These are phyloP conservation scores for Colaptes auratus DNA, from an alignment of 2,113 vertebrate species.

Conservation along the genomic window DNA sequence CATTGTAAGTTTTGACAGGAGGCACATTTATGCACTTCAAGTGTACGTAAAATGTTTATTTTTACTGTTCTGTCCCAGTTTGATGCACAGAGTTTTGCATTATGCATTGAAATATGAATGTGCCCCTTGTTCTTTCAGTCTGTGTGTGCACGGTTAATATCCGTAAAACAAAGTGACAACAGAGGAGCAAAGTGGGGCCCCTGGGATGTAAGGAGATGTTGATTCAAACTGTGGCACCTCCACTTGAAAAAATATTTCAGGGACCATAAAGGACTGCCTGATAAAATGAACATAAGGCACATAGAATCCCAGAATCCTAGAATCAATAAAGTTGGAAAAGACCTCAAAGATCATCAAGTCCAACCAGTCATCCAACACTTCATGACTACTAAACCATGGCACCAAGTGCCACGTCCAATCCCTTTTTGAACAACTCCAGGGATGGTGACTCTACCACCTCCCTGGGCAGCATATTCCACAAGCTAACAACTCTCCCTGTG, in stretches of 20 bases:
- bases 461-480: too few species aligned
- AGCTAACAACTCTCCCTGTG: too few species aligned
- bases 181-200: neutral
- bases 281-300: neutral
- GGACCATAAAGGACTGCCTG: neutral
- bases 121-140: neutral
- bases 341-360: too few species aligned
- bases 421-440: too few species aligned
- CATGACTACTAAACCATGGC: too few species aligned
- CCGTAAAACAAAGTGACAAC: neutral
- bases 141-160: conserved; percentile 4
- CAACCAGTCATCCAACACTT: too few species aligned
- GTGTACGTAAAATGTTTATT: neutral
- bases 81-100: neutral
- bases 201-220: neutral
- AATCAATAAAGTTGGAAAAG: too few species aligned
- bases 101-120: neutral
- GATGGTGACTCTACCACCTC: too few species aligned
- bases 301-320: too few species aligned
- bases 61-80: neutral
- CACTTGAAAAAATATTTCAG: neutral
- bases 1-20: neutral
- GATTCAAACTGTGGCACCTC: neutral
- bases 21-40: conserved; percentile 19
- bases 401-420: too few species aligned